Percentiles rank a stretch among this genome's conserved stretches.
Evolutionary conservation across 2,113 vertebrate genomes (phyloP).

Genomic region (Tiliqua scincoides): DNA sequence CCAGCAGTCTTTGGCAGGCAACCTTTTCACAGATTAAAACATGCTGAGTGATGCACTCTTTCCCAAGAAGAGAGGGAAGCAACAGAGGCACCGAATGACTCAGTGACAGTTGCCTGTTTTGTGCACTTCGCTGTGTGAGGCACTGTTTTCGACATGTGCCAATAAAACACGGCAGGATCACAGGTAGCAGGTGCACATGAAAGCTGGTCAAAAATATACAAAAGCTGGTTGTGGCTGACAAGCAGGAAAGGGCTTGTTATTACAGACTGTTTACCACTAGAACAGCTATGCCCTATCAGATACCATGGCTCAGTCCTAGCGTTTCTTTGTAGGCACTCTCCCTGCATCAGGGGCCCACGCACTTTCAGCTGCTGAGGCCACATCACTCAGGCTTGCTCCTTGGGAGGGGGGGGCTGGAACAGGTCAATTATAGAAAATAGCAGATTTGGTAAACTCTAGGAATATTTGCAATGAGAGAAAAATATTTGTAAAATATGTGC

Average conservation of each 20-base stretch:
- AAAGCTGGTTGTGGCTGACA: constrained; percentile 35
- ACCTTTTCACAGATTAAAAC: constrained; percentile 70
- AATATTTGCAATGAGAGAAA: too few relatives aligned
- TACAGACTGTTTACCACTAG: constrained; percentile 48
- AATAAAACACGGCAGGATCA: constrained; percentile 49
- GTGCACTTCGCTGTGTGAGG: constrained; percentile 62
- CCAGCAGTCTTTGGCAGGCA: constrained; percentile 49
- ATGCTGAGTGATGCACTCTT: constrained; percentile 61
- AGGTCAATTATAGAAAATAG: too few relatives aligned
- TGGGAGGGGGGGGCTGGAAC: too few relatives aligned
- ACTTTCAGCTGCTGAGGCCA: too few relatives aligned
- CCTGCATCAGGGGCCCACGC: too few relatives aligned
- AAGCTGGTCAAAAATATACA: constrained; percentile 45
- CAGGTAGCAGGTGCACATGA: constrained; percentile 21
- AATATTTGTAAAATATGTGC: too few relatives aligned
- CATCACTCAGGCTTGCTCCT: too few relatives aligned
- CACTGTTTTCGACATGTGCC: constrained; percentile 69
- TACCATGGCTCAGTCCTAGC: constrained; percentile 26
- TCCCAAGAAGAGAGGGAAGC: constrained; percentile 45
- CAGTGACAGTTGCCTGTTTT: constrained; percentile 71
- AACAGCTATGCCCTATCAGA: background rate
- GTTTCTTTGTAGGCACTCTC: too few relatives aligned
- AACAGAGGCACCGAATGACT: constrained; percentile 64
- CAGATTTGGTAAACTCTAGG: too few relatives aligned
- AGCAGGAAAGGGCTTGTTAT: constrained; percentile 34